A percentile compares a stretch with the other conserved stretches of the same genome.
Conservation (phyloP, 2,797 vertebrate species). For the Danio aesculapii region DNA sequence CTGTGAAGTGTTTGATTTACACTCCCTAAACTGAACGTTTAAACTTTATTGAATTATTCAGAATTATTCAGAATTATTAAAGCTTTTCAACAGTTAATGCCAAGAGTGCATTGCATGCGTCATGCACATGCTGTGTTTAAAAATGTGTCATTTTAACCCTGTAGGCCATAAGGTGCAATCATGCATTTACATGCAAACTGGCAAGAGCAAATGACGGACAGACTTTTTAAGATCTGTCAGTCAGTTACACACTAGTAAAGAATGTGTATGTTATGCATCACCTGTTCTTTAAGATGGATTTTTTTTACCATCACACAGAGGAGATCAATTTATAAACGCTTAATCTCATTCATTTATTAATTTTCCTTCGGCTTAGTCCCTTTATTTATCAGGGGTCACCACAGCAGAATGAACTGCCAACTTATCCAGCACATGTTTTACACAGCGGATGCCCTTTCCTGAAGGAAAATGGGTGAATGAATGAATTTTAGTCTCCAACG, state of each 20-base stretch:
- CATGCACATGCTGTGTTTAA: constrained; percentile 1
- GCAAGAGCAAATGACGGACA: background rate
- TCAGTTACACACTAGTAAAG: background rate
- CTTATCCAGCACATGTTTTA: no score
- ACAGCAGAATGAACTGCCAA: no score
- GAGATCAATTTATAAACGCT: no score
- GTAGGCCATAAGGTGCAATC: background rate
- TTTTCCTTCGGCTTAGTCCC: no score
- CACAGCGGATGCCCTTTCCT: no score
- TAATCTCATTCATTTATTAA: no score
- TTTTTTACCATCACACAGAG: background rate
- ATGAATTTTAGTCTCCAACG: no score
- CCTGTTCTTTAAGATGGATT: background rate
- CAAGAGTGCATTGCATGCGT: constrained; percentile 1
- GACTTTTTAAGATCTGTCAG: background rate
- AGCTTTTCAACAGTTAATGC: constrained; percentile 43
- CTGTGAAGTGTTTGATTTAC: constrained; percentile 29
- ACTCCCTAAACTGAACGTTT: constrained; percentile 24
- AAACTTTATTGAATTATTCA: no score
- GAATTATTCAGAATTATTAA: constrained; percentile 55
- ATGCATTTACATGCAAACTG: constrained; percentile 5
- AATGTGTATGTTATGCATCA: constrained; percentile 4
- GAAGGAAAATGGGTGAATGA: no score
- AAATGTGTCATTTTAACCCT: constrained; percentile 15
- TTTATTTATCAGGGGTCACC: no score